These are phyloP conservation scores for Dioctria linearis DNA, from an alignment of 2,888 invertebrate genomes.

Conservation along the genomic window DNA sequence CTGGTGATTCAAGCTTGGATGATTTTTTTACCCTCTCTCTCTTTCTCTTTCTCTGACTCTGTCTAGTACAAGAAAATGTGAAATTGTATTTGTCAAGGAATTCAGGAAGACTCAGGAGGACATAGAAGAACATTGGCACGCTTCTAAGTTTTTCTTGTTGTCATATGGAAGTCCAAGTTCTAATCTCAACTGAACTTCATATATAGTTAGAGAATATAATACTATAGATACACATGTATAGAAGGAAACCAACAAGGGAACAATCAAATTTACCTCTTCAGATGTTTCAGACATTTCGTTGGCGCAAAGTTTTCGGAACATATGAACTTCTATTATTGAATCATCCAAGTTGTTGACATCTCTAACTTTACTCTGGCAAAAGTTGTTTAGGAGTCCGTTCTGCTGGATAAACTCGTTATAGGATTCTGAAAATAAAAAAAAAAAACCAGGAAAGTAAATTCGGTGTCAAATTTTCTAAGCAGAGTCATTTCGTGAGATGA, in stretches of 20 bases:
- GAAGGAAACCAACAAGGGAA: constrained; percentile 13
- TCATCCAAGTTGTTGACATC: constrained; percentile 26
- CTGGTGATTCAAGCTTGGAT: constrained; percentile 9
- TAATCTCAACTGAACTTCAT: not conserved
- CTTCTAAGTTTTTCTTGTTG: not conserved
- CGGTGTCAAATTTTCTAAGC: no score
- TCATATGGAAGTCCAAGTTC: constrained; percentile 18
- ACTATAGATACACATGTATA: no score
- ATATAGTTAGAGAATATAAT: no score
- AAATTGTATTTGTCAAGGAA: no score
- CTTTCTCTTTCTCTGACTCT: no score
- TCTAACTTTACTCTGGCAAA: not conserved
- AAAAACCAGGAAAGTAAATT: not conserved
- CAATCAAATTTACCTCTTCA: constrained; percentile 39
- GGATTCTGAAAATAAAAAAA: constrained; percentile 25
- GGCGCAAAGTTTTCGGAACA: not conserved
- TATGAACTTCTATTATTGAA: constrained; percentile 39
- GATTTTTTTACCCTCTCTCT: not conserved
- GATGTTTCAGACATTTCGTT: constrained; percentile 29
- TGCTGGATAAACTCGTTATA: not conserved
- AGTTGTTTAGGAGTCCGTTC: constrained; percentile 12
- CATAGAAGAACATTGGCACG: constrained; percentile 18
- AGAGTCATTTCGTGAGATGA: no score
- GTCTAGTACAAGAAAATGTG: no score
- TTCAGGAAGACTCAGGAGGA: not conserved